Conservation (phyloP, 1,140 invertebrate species). For the Popillia japonica region DNA sequence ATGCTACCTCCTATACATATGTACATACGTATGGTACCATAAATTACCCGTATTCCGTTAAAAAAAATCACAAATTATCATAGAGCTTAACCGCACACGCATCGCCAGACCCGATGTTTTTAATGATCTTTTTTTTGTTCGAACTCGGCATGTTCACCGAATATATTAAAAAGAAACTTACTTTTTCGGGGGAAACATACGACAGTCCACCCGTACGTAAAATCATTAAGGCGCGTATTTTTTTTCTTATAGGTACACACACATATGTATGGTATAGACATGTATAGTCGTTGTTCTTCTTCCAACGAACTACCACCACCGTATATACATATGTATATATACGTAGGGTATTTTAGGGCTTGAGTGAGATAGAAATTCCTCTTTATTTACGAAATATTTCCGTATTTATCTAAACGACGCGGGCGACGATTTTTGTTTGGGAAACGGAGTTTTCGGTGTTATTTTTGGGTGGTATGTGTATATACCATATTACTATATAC, state of each 20-base stretch:
- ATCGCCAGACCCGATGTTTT: background rate
- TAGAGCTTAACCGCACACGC: background rate
- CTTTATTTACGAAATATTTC: slow-evolving; percentile 16
- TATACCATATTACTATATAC: background rate
- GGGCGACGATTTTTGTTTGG: slow-evolving; percentile 9
- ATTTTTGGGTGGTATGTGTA: slow-evolving; percentile 4
- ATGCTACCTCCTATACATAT: too few species aligned
- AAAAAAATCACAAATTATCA: slow-evolving; percentile 16
- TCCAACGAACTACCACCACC: too few species aligned
- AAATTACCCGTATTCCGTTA: slow-evolving; percentile 4
- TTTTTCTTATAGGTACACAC: background rate
- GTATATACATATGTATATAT: background rate
- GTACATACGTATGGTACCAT: too few species aligned
- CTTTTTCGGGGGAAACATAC: background rate
- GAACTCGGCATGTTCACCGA: too few species aligned
- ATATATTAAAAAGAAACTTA: background rate
- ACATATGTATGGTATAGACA: too few species aligned
- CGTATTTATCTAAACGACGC: slow-evolving; percentile 14
- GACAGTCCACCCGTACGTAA: slow-evolving; percentile 7
- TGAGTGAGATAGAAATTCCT: background rate
- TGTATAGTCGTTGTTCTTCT: too few species aligned
- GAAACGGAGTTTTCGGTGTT: slow-evolving; percentile 12
- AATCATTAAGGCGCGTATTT: background rate
- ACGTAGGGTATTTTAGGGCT: background rate
- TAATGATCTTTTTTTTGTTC: slow-evolving; percentile 6